These are phyloP conservation scores for Selenia dentaria DNA, from an alignment of 2,888 invertebrate genomes.

Conservation along the genomic window DNA sequence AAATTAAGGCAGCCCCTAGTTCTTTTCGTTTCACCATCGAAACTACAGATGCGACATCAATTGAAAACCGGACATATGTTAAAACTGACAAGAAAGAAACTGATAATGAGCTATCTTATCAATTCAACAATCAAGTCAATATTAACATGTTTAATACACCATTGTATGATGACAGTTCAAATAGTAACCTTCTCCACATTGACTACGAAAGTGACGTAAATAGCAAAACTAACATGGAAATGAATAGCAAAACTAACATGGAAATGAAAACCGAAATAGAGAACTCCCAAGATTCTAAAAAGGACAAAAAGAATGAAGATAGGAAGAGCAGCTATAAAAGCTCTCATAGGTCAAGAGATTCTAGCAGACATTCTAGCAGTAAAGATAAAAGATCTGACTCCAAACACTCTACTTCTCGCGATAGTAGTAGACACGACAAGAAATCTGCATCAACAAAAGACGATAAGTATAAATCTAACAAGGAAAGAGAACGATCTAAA, in stretches of 20 bases:
- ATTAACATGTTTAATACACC: slow-evolving; percentile 70
- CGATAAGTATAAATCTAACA: slow-evolving; percentile 64
- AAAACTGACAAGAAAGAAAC: slow-evolving; percentile 60
- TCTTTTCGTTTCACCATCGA: slow-evolving; percentile 73
- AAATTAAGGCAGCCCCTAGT: slow-evolving; percentile 61
- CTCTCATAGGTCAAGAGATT: slow-evolving; percentile 71
- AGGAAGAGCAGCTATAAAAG: slow-evolving; percentile 65
- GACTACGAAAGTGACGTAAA: slow-evolving; percentile 79
- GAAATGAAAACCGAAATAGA: slow-evolving; percentile 71
- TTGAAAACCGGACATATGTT: slow-evolving; percentile 52
- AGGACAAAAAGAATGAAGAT: slow-evolving; percentile 60
- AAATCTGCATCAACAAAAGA: slow-evolving; percentile 62
- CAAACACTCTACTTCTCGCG: slow-evolving; percentile 67
- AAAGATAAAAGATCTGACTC: slow-evolving; percentile 70
- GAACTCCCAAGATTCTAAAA: slow-evolving; percentile 62
- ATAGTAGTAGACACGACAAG: slow-evolving; percentile 65
- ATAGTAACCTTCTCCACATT: slow-evolving; percentile 72
- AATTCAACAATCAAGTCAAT: slow-evolving; percentile 70
- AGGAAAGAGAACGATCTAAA: slow-evolving; percentile 59
- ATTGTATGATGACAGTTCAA: slow-evolving; percentile 75
- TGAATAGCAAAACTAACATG: slow-evolving; percentile 70
- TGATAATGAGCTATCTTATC: slow-evolving; percentile 59
- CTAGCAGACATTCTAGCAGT: slow-evolving; percentile 67
- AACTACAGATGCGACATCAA: slow-evolving; percentile 47
- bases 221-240: slow-evolving; percentile 69